Base-by-base conservation (phyloP, 2,113 vertebrate genomes). In the Dascyllus trimaculatus region DNA sequence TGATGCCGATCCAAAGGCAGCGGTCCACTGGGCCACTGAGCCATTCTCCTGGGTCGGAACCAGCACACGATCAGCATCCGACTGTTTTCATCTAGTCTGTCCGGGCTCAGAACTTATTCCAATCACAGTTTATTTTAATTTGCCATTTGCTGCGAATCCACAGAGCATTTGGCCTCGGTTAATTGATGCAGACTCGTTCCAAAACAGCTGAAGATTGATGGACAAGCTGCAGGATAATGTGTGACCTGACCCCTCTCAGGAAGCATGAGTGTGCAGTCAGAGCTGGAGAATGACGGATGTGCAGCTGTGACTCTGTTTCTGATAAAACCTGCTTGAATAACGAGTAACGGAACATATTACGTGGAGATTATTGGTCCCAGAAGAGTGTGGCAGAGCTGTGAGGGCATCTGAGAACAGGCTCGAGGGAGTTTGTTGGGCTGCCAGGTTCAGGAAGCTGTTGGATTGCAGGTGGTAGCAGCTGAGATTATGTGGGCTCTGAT, bases 1-100 rank as follows among this genome's bases (percentile, higher is more conserved):
- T 81, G 77, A 83, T 75, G 48, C 53, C 40, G 9, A 59, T 88
- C 89, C 82, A 91, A 75, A 78, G 80, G 75, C 81, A 80, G 26
- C 18, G 3, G 80, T 80, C 84, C 78, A 83, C 75, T 17, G 40
- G 70, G 75, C 68, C 53, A 8, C 70, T 29, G 51, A 84, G 84
- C 84, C 63, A 5, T 56, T 78, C 45, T 60, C 59, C 81, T 81
- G 80, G 80, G 51, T 29, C 19, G 56, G 71, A 53, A 78, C 75
- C 66, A 87, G 67, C 56, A n/a, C 67, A 45, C 60, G 45, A 40
- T 63, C 63, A 76, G 58, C 70, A 70, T 11, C 19, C 66, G 66
- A 40, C 71, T 63, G 53, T 29, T 35, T 73, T 82, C 63, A 59
- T 75, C 64, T 61, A 72, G 52, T 57, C 72, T 32, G 40, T 2